These are phyloP conservation scores for Arbacia lixula DNA, from an alignment of 53 echinoderm and acorn worm genomes.

Conservation along the genomic window DNA sequence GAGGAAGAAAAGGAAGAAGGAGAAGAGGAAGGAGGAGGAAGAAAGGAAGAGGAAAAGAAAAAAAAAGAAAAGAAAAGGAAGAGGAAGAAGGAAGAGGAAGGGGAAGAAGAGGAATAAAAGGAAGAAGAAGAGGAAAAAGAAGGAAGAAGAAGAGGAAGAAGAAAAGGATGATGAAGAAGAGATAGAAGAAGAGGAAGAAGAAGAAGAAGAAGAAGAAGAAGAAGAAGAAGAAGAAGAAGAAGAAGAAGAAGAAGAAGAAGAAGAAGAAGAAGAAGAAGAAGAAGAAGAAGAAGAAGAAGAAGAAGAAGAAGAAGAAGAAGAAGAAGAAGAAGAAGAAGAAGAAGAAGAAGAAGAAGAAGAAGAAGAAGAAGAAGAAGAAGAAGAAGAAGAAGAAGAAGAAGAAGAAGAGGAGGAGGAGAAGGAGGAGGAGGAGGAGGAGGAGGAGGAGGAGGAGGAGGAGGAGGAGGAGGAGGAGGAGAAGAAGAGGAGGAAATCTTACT, in stretches of 20 bases:
- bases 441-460: neutral
- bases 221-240: no score
- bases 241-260: no score
- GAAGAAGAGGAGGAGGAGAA: neutral
- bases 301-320: no score
- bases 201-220: no score
- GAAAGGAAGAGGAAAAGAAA: neutral
- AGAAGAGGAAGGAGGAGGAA: neutral
- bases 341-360: neutral
- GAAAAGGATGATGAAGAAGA: no score
- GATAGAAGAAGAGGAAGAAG: no score
- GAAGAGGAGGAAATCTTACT: constrained; percentile 61
- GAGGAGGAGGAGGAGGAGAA: neutral
- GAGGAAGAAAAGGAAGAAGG: neutral
- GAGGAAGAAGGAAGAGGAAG: neutral
- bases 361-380: neutral
- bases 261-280: no score
- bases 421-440: neutral
- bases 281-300: no score
- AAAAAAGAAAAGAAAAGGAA: neutral
- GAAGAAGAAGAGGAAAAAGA: no score
- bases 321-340: no score
- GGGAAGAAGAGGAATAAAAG: neutral
- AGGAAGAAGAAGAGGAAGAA: no score
- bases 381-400: neutral